phyloP scores from a whole-genome alignment of 2,113 vertebrate species.

The Pangasianodon hypophthalmus region DNA sequence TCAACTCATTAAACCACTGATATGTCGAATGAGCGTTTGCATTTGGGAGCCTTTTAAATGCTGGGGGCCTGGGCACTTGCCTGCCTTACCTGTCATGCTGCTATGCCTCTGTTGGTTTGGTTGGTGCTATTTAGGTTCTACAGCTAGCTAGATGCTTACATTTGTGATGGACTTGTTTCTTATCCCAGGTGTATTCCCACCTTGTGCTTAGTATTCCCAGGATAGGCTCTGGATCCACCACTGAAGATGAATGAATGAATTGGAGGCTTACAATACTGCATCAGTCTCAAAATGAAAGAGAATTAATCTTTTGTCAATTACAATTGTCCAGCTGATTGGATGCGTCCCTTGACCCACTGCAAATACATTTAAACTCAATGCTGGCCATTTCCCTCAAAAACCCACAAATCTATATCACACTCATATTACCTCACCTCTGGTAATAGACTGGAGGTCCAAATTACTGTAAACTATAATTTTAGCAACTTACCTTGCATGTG shows the following conservation, averaged over 20 bases:
- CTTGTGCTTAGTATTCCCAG: background rate
- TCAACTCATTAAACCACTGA: background rate
- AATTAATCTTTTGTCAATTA: background rate
- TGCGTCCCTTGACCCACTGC: background rate
- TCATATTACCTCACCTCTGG: background rate
- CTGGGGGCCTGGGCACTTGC: background rate
- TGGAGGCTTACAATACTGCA: background rate
- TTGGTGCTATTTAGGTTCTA: conserved; percentile 2
- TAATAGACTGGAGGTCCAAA: background rate
- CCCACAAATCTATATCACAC: background rate
- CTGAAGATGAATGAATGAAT: background rate
- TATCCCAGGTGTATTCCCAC: background rate
- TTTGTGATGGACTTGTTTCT: background rate
- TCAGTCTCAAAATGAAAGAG: background rate
- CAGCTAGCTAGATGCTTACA: background rate
- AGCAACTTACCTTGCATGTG: conserved; percentile 12
- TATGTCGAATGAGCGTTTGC: background rate
- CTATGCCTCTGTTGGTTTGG: background rate
- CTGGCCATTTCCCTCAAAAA: background rate
- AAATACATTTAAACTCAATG: background rate
- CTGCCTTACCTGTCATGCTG: background rate
- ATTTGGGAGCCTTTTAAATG: background rate
- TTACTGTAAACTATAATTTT: background rate
- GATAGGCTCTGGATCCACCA: background rate
- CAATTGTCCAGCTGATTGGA: background rate